Evolutionary conservation across 2,888 invertebrate species (phyloP).

Genomic region (Diogma glabrata): DNA sequence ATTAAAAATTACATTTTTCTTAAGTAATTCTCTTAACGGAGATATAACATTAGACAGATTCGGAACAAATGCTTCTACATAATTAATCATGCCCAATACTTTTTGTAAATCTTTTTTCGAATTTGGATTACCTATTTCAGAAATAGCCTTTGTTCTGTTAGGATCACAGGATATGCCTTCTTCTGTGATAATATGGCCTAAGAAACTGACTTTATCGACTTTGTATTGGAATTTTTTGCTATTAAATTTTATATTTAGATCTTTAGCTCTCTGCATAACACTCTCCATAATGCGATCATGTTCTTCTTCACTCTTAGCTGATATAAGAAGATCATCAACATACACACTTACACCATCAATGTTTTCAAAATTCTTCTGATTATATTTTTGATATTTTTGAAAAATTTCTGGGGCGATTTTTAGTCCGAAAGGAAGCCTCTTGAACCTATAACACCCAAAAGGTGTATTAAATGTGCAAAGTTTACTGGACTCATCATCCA

Average conservation of each 20-base stretch:
- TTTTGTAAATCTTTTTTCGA: constrained; percentile 13
- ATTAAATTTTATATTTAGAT: constrained; percentile 25
- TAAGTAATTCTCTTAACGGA: background rate
- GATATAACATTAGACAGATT: constrained; percentile 12
- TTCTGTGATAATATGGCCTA: constrained; percentile 19
- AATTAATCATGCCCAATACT: constrained; percentile 15
- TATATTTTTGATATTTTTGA: constrained; percentile 18
- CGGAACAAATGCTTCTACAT: constrained; percentile 14
- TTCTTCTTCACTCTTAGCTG: constrained; percentile 13
- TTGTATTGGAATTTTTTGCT: constrained; percentile 22
- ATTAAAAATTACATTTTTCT: constrained; percentile 6
- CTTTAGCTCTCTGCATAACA: constrained; percentile 21
- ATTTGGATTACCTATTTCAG: constrained; percentile 10
- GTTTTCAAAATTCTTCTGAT: constrained; percentile 18
- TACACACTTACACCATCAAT: constrained; percentile 24
- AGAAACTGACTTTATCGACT: constrained; percentile 21
- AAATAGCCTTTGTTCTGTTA: constrained; percentile 11
- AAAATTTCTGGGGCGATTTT: constrained; percentile 21
- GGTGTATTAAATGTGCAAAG: constrained; percentile 21
- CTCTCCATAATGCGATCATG: constrained; percentile 21
- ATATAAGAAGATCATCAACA: constrained; percentile 24
- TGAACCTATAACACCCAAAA: constrained; percentile 17
- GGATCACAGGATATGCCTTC: constrained; percentile 12
- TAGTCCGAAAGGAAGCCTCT: constrained; percentile 21
- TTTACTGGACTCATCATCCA: constrained; percentile 26